Evolutionary conservation across 2,113 vertebrate species (phyloP).

Genomic region (Triplophysa dalaica): DNA sequence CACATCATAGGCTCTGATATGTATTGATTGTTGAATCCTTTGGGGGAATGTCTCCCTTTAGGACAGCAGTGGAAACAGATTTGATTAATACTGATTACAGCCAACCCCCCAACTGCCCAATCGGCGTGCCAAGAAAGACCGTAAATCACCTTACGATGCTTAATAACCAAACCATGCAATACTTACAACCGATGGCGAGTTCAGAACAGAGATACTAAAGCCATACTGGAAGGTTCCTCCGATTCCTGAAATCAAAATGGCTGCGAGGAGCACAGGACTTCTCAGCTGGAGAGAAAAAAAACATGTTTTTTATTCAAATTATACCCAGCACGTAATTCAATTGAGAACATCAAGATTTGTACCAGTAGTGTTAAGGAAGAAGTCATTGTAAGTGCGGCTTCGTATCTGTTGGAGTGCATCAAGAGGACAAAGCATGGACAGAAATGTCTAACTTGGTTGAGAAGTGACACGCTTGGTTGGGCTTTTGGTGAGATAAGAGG

Average conservation of each 20-base stretch:
- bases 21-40: slow-evolving; percentile 11
- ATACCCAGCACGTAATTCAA: neutral
- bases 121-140: neutral
- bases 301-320: neutral
- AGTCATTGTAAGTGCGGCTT: slow-evolving; percentile 52
- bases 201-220: slow-evolving; percentile 77
- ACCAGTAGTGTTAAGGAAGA: slow-evolving; percentile 60
- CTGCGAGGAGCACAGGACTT: slow-evolving; percentile 63
- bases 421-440: slow-evolving; percentile 29
- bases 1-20: slow-evolving; percentile 18
- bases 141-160: slow-evolving; percentile 4
- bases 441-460: slow-evolving; percentile 35
- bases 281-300: slow-evolving; percentile 57
- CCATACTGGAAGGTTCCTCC: slow-evolving; percentile 83
- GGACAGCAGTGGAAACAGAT: slow-evolving; percentile 4
- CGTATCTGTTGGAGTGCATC: neutral
- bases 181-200: slow-evolving; percentile 79
- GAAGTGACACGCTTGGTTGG: neutral
- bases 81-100: slow-evolving; percentile 6
- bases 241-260: slow-evolving; percentile 72
- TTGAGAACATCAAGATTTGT: neutral
- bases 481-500: slow-evolving; percentile 21
- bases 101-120: neutral
- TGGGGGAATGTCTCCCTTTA: neutral
- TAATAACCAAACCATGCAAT: neutral